Evolutionary conservation across 2,797 vertebrate genomes (phyloP), one percentile per base, ranked within the genome.

Genomic region (Halcyon leucocephala): DNA sequence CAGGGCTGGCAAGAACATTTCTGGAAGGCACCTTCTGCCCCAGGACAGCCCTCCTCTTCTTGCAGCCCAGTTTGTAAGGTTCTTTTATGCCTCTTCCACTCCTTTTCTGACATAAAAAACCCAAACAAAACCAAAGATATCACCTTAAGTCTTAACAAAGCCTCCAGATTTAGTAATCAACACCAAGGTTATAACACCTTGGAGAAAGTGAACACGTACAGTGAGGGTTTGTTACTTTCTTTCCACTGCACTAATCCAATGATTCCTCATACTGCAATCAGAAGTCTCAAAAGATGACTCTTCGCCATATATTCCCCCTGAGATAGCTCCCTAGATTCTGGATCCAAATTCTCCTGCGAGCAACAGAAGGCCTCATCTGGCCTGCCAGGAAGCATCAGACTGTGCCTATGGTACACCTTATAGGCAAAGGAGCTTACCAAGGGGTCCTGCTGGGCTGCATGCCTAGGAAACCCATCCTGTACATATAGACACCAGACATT

Each of bases 111-210:
- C 77, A 84, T 1, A 1, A 72, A 85, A 73, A 37, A 19, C 37
- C 37, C 58, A 66, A 35, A 65, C 35, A 22, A 77, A 88, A 72
- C 58, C 25, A 76, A 90, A 88, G 77, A 16, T 25, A 86, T 22
- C 89, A 87, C 84, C 86, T 84, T 87, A 69, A 85, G 89, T 67
- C 49, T 42, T 74, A 69, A 54, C 65, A 83, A 88, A 90, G 48
- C 78, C 66, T 93, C 90, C 74, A 85, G 67, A 70, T 89, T 93
- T 57, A 84, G 42, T 33, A 51, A 85, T 57, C 82, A 79, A 35
- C 19, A 14, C 44, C 3, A 13, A 83, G 42, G n/a, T 58, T 84
- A 25, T n/a, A 84, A 77, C 41, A 52, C 44, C 16, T 9, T 33
- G 41, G 77, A 95, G 71, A 42, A 81, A 70, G 41, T 7, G 25